A percentile compares a stretch with the other conserved stretches of the same genome.
phyloP scores from a whole-genome alignment of 2,888 invertebrate species.

The Netelia fuscicornis region DNA sequence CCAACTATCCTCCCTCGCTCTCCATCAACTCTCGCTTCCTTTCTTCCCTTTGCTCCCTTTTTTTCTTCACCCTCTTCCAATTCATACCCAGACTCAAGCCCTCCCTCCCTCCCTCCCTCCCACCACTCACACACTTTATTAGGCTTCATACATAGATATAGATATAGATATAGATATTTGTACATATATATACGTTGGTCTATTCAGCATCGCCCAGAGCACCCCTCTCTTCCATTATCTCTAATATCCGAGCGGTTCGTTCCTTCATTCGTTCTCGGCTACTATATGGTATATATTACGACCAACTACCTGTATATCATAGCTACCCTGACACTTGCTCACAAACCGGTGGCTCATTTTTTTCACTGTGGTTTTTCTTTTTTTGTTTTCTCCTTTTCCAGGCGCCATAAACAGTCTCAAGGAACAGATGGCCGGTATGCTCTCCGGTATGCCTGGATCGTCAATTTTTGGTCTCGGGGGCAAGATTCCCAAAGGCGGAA shows the following conservation, averaged over 20 bases:
- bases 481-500: conserved; percentile 80
- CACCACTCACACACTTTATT: conserved; percentile 54
- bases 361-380: neutral
- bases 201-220: conserved; percentile 52
- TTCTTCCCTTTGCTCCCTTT: conserved; percentile 2
- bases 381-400: conserved; percentile 71
- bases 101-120: neutral
- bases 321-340: conserved; percentile 49
- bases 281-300: conserved; percentile 12
- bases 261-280: conserved; percentile 45
- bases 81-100: conserved; percentile 36
- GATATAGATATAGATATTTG: neutral
- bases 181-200: conserved; percentile 47
- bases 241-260: conserved; percentile 63
- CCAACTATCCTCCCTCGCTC: conserved; percentile 14
- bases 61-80: conserved; percentile 23
- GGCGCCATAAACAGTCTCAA: conserved; percentile 74
- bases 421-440: conserved; percentile 73
- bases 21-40: conserved; percentile 54
- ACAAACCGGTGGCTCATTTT: conserved; percentile 38
- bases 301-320: conserved; percentile 27
- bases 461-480: conserved; percentile 70
- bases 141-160: conserved; percentile 40
- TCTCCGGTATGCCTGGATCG: conserved; percentile 69
- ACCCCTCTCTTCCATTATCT: conserved; percentile 64